These are phyloP conservation scores for Salminus brasiliensis DNA, from an alignment of 2,113 vertebrate genomes.

Conservation along the genomic window DNA sequence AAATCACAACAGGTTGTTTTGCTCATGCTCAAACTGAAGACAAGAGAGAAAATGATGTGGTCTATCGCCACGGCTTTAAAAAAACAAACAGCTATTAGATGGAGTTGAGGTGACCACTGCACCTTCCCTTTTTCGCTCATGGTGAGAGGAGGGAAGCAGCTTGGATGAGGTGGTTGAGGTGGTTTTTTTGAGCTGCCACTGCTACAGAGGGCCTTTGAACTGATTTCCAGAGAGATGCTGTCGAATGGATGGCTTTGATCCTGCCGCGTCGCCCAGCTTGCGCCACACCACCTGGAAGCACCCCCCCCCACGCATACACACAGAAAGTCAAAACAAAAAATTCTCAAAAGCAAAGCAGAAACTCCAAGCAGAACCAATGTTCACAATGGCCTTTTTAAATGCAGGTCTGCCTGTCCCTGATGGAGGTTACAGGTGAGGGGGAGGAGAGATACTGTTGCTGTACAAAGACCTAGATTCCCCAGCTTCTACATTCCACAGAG, in stretches of 20 bases:
- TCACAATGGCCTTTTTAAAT: neutral
- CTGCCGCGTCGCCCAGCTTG: constrained; percentile 93
- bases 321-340: neutral
- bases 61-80: no score
- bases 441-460: constrained; percentile 67
- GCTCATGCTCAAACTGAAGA: neutral
- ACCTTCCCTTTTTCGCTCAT: neutral
- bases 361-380: neutral
- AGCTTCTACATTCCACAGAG: constrained; percentile 64
- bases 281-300: constrained; percentile 92
- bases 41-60: no score
- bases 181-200: neutral
- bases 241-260: constrained; percentile 93
- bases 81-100: neutral
- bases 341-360: constrained; percentile 24
- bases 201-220: constrained; percentile 96
- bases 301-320: neutral
- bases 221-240: constrained; percentile 98
- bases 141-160: neutral
- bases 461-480: constrained; percentile 43
- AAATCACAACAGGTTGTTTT: neutral
- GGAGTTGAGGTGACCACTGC: neutral
- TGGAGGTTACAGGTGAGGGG: neutral
- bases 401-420: neutral
- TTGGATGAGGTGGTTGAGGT: neutral